These are phyloP conservation scores for Psophia crepitans DNA, from an alignment of 2,113 vertebrate genomes.

Conservation along the genomic window DNA sequence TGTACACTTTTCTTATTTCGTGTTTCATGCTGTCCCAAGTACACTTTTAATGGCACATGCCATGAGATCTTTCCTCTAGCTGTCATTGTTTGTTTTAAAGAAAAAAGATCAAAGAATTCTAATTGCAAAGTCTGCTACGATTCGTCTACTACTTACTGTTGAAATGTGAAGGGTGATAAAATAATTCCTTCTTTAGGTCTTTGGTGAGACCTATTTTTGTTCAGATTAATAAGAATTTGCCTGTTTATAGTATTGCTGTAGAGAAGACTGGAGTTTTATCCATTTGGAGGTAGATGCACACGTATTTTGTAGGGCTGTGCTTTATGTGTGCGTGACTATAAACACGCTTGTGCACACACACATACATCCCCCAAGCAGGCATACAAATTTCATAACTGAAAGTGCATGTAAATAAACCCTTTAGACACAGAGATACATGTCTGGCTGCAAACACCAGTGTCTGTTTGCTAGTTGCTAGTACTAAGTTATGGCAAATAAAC, in stretches of 20 bases:
- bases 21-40: neutral
- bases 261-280: neutral
- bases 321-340: neutral
- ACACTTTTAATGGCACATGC: neutral
- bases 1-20: neutral
- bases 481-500: neutral
- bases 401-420: neutral
- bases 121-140: neutral
- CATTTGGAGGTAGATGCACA: neutral
- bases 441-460: neutral
- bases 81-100: neutral
- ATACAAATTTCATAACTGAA: neutral
- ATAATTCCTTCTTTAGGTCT: neutral
- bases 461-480: neutral
- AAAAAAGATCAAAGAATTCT: neutral
- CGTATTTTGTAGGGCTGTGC: neutral
- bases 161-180: neutral
- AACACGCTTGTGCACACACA: fast-evolving
- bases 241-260: neutral
- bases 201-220: neutral
- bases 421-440: neutral
- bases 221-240: neutral
- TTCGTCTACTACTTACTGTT: neutral
- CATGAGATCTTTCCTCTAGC: neutral
- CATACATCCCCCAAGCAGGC: fast-evolving